A percentile compares a stretch with the other conserved stretches of the same genome.
phyloP scores from a whole-genome alignment of 2,888 invertebrate species.

The Andrena bucephala region DNA sequence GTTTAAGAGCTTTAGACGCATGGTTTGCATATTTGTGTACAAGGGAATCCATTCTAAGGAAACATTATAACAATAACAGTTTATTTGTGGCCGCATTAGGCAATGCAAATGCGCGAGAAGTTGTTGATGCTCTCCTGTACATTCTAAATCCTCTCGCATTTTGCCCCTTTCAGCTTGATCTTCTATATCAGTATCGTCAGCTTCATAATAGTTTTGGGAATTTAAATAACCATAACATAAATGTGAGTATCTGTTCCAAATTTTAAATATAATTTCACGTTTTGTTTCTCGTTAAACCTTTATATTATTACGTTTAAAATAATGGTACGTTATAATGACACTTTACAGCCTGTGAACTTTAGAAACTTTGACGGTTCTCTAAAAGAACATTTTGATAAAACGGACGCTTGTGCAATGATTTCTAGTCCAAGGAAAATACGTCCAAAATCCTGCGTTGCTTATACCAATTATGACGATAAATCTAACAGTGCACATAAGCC shows the following conservation, averaged over 20 bases:
- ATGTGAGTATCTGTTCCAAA: conserved; percentile 53
- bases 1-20: conserved; percentile 94
- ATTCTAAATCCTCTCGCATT: conserved; percentile 92
- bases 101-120: conserved; percentile 85
- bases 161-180: conserved; percentile 92
- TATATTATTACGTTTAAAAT: not conserved
- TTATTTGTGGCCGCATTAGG: conserved; percentile 88
- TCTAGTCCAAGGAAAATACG: conserved; percentile 86
- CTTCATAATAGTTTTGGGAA: conserved; percentile 91
- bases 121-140: conserved; percentile 91
- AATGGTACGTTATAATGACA: not conserved
- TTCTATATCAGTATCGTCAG: conserved; percentile 92
- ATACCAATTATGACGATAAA: conserved; percentile 85
- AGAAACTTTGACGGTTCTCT: conserved; percentile 62
- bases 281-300: not conserved
- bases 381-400: conserved; percentile 69
- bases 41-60: conserved; percentile 92
- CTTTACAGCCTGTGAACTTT: conserved; percentile 69
- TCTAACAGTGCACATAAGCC: conserved; percentile 85
- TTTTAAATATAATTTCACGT: not conserved
- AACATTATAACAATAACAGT: conserved; percentile 92
- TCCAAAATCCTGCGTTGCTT: conserved; percentile 90
- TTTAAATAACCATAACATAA: conserved; percentile 87
- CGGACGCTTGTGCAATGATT: conserved; percentile 63
- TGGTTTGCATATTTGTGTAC: conserved; percentile 95